Evolutionary conservation across 2,113 vertebrate genomes (phyloP).

Genomic region (Melanocharis versteri): DNA sequence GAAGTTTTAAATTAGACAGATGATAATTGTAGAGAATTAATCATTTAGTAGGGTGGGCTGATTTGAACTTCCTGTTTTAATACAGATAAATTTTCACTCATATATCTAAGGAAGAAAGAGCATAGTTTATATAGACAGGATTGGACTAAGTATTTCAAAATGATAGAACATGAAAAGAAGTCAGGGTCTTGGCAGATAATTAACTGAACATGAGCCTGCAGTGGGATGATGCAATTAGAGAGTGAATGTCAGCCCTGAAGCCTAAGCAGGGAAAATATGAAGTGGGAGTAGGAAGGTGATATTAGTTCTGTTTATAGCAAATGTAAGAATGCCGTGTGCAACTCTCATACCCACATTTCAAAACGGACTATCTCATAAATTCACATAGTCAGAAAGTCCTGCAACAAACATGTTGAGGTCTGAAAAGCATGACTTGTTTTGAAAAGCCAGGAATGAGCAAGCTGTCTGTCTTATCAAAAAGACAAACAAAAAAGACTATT

Average conservation of each 20-base stretch:
- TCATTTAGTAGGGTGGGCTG: neutral
- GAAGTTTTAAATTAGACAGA: neutral
- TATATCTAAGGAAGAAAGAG: neutral
- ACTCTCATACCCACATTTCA: neutral
- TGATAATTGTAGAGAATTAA: neutral
- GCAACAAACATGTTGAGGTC: neutral
- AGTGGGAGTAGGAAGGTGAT: neutral
- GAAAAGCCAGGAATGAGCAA: neutral
- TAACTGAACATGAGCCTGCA: conserved; percentile 21
- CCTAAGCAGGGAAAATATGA: neutral
- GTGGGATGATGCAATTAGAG: conserved; percentile 15
- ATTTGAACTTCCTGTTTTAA: neutral
- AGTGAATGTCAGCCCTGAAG: conserved; percentile 16
- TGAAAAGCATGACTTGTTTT: neutral
- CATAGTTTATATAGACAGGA: neutral
- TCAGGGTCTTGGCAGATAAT: conserved; percentile 16
- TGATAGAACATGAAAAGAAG: conserved; percentile 31
- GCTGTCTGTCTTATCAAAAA: neutral
- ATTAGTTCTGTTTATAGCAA: neutral
- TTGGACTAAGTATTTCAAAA: conserved; percentile 29
- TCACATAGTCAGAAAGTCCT: neutral
- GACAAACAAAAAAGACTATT: neutral
- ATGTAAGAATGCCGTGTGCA: neutral
- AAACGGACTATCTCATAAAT: neutral
- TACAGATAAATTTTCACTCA: neutral